phyloP scores from a whole-genome alignment of 2,113 vertebrate species.

The Bos indicus region DNA sequence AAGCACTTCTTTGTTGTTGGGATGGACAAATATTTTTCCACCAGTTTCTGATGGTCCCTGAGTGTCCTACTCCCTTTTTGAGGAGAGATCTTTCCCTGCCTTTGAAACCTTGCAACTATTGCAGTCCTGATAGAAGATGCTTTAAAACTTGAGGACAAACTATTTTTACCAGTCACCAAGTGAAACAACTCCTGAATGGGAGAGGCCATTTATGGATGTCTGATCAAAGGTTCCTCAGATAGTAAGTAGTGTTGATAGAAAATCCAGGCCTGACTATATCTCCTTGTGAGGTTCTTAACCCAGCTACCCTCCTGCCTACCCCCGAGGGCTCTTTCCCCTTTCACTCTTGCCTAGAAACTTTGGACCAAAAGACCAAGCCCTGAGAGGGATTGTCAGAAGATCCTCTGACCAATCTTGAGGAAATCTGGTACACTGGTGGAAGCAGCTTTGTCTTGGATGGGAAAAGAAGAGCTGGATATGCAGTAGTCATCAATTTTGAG shows the following conservation, averaged over 20 bases:
- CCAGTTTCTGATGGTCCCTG: not conserved
- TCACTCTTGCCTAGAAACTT: not conserved
- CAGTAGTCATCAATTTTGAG: not conserved
- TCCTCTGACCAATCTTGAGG: not conserved
- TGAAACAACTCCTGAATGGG: not conserved
- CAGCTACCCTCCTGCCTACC: not conserved
- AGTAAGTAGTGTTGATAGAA: not conserved
- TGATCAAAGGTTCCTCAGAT: not conserved
- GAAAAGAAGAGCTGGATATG: accelerated
- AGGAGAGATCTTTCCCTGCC: not conserved
- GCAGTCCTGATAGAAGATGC: not conserved
- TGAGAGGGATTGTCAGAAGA: not conserved
- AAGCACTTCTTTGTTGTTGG: not conserved
- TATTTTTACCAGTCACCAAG: not conserved
- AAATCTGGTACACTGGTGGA: not conserved
- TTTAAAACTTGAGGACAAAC: not conserved
- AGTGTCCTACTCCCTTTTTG: not conserved
- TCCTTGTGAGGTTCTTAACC: not conserved
- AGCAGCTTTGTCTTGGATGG: not conserved
- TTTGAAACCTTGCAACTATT: not conserved
- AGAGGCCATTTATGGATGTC: not conserved
- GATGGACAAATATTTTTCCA: not conserved
- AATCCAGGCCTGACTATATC: not conserved
- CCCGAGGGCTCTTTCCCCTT: not conserved
- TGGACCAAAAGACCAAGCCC: not conserved